A percentile compares a stretch with the other conserved stretches of the same genome.
phyloP scores from a whole-genome alignment of 2,888 invertebrate species.

The Calliopum simillimum region DNA sequence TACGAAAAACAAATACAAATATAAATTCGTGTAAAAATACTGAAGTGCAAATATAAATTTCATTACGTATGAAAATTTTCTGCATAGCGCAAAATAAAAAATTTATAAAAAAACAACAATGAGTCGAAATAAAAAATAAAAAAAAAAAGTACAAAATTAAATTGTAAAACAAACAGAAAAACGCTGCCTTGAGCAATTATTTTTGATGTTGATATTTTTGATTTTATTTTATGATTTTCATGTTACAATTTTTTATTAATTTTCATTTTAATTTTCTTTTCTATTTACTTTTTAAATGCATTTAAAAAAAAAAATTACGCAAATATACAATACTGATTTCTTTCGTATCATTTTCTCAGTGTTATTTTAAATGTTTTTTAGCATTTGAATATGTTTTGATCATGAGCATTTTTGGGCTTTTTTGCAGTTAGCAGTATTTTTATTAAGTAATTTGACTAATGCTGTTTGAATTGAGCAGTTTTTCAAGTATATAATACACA shows the following conservation, averaged over 20 bases:
- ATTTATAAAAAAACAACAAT: neutral
- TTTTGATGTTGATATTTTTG: slow-evolving; percentile 5
- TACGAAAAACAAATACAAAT: neutral
- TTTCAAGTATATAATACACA: too few species aligned
- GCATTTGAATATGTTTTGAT: too few species aligned
- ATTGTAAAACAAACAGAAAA: slow-evolving; percentile 14
- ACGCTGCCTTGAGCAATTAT: slow-evolving; percentile 22
- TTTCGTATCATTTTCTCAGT: too few species aligned
- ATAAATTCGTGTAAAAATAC: neutral
- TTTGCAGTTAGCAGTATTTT: too few species aligned
- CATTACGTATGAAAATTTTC: neutral
- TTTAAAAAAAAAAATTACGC: neutral
- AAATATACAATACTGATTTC: too few species aligned
- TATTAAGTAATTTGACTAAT: too few species aligned
- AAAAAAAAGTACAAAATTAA: neutral
- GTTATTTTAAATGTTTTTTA: too few species aligned
- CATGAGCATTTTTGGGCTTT: too few species aligned
- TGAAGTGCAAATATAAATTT: neutral
- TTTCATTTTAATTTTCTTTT: neutral
- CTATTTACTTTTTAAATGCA: neutral
- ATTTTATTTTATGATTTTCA: neutral
- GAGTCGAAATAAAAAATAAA: neutral
- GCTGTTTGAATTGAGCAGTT: too few species aligned
- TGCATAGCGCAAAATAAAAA: neutral
- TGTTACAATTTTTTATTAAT: slow-evolving; percentile 11